Evolutionary conservation across 35 echinoderm and acorn worm species (phyloP).

Genomic region (Stichopus chloronotus): DNA sequence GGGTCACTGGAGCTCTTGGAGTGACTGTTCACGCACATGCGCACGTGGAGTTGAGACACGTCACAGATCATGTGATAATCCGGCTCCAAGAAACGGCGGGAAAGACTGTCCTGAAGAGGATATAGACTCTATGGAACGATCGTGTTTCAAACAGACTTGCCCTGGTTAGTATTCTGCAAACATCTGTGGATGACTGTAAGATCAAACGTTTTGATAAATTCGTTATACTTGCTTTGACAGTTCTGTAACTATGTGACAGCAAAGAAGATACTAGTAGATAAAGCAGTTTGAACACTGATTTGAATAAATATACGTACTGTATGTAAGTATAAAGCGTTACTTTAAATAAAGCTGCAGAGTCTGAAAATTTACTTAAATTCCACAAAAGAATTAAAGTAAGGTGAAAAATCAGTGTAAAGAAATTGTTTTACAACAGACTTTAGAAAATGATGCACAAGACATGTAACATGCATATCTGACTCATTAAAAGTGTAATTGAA

Average conservation of each 20-base stretch:
- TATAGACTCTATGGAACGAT: constrained; percentile 11
- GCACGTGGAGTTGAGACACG: constrained; percentile 65
- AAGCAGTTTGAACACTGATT: background rate
- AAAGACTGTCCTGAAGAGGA: constrained; percentile 72
- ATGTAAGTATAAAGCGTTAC: no score
- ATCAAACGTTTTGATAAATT: background rate
- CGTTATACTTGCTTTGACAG: background rate
- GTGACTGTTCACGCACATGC: constrained; percentile 76
- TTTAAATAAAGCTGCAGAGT: no score
- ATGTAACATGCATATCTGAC: no score
- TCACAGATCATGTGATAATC: constrained; percentile 69
- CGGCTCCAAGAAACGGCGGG: constrained; percentile 79
- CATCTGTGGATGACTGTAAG: background rate
- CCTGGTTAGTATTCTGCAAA: constrained; percentile 61
- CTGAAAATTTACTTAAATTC: no score
- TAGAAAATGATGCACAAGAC: no score
- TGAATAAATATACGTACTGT: background rate
- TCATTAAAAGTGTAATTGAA: no score
- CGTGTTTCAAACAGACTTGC: constrained; percentile 81
- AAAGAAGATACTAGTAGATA: background rate
- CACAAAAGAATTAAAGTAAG: no score
- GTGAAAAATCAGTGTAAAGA: no score
- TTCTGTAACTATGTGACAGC: background rate
- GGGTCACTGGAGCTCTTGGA: constrained; percentile 33
- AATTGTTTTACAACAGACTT: no score